Percentiles rank a stretch among this genome's conserved stretches.
Conservation (phyloP, 2,113 vertebrate genomes). For the Corythaeola cristata region DNA sequence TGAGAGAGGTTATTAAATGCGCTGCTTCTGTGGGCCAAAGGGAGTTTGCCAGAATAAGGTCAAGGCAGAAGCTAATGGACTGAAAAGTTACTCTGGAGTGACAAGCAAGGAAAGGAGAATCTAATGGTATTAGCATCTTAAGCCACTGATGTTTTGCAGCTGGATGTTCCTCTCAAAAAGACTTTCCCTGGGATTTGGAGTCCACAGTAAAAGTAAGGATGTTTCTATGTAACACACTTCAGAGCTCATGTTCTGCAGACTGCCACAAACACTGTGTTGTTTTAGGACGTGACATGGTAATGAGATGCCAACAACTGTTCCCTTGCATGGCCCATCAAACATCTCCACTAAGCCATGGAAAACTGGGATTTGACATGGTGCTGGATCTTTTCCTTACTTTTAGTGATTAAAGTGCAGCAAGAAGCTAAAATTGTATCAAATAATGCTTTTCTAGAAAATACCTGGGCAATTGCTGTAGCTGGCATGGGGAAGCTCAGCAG, state of each 20-base stretch:
- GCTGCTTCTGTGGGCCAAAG: not conserved
- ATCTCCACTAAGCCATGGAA: not conserved
- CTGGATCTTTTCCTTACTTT: not conserved
- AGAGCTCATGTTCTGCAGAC: not conserved
- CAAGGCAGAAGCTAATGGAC: slow-evolving; percentile 15
- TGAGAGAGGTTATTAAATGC: not conserved
- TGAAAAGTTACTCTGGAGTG: not conserved
- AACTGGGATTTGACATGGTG: not conserved
- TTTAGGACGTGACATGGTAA: not conserved
- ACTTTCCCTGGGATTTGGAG: not conserved
- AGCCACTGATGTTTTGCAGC: not conserved
- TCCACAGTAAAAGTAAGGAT: not conserved
- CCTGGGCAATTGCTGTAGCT: not conserved
- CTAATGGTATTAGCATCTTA: not conserved
- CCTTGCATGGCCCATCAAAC: not conserved
- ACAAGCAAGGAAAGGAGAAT: not conserved
- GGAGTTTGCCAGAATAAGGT: slow-evolving; percentile 22
- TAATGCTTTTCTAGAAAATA: not conserved
- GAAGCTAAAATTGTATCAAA: not conserved
- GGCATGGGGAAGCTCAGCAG: not conserved
- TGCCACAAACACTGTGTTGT: accelerated
- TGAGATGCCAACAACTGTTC: not conserved
- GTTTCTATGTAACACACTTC: not conserved
- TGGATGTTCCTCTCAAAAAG: not conserved
- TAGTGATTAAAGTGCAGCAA: not conserved